Conservation (phyloP, 2,797 vertebrate genomes). For the Pseudochirops cupreus region DNA sequence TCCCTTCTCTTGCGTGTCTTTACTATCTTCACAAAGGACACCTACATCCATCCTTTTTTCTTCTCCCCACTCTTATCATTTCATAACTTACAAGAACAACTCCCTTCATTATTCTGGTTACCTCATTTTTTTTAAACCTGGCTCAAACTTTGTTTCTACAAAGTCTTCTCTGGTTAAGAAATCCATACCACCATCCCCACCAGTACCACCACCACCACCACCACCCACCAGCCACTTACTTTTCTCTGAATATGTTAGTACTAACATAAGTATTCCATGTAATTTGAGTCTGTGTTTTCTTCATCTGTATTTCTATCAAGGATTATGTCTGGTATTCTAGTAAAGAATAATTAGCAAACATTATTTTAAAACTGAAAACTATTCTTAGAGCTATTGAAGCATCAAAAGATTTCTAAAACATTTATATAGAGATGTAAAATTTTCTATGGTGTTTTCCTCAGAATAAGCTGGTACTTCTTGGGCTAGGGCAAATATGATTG, state of each 20-base stretch:
- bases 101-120: slow-evolving; percentile 24
- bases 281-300: not conserved
- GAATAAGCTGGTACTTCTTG: not conserved
- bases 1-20: not conserved
- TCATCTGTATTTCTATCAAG: not conserved
- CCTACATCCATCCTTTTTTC: not conserved
- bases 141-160: slow-evolving; percentile 15
- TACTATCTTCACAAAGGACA: not conserved
- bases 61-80: not conserved
- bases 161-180: slow-evolving; percentile 19
- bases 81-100: not conserved
- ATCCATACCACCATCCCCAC: not conserved
- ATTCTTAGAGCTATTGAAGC: not conserved
- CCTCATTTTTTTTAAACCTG: slow-evolving; percentile 20
- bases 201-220: not conserved
- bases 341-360: not conserved
- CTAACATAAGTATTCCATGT: not conserved
- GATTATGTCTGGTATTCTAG: not conserved
- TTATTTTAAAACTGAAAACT: not conserved
- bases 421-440: not conserved
- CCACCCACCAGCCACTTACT: not conserved
- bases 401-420: not conserved
- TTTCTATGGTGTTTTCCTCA: not conserved
- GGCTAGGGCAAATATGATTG: not conserved
- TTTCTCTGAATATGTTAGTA: not conserved